Percentiles rank a stretch among this genome's conserved stretches.
Conservation (phyloP, 2,797 vertebrate species). For the Enteromius afrohamiltoni region DNA sequence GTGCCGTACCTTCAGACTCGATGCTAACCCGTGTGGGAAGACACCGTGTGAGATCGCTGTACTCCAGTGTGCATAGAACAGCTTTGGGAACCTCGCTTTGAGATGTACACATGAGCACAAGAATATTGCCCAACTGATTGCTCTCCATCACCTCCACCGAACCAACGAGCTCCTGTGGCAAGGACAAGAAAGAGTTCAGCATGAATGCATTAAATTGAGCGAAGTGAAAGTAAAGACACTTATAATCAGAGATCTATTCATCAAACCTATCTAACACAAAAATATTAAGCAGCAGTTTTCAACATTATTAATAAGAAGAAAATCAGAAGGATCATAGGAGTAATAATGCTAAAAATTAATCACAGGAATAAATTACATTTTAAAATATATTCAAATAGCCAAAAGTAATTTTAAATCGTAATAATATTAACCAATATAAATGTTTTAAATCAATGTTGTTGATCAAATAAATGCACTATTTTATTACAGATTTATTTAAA, state of each 20-base stretch:
- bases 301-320: background rate
- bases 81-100: slow-evolving; percentile 26
- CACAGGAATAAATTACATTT: background rate
- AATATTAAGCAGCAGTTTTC: background rate
- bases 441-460: background rate
- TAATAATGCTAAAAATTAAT: background rate
- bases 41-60: slow-evolving; percentile 73
- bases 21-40: slow-evolving; percentile 81
- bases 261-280: no score
- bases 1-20: slow-evolving; percentile 73
- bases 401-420: background rate
- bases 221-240: background rate
- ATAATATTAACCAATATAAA: background rate
- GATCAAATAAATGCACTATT: no score
- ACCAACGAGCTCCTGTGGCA: slow-evolving; percentile 74
- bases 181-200: background rate
- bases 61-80: slow-evolving; percentile 76
- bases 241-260: background rate
- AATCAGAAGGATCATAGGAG: background rate
- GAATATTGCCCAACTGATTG: slow-evolving; percentile 80
- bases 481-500: background rate
- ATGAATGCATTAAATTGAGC: background rate
- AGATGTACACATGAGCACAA: slow-evolving; percentile 77
- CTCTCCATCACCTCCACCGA: slow-evolving; percentile 81
- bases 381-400: background rate